Conservation (phyloP, 2,797 vertebrate genomes). For the Malurus splendens region DNA sequence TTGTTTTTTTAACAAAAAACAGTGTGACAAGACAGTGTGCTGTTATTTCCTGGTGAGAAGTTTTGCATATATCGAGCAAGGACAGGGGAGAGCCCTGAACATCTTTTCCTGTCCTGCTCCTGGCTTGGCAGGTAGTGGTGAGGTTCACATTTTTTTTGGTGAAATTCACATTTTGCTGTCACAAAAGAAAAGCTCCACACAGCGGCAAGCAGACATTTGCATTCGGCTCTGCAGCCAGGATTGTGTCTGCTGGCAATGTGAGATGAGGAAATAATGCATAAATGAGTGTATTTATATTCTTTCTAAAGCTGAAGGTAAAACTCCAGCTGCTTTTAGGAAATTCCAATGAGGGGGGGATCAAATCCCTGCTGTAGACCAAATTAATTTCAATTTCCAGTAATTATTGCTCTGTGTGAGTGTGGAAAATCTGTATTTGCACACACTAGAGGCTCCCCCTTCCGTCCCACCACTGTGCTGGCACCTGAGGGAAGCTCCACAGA, state of each 20-base stretch:
- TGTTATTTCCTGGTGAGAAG: not conserved
- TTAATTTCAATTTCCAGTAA: not conserved
- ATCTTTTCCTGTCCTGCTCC: not conserved
- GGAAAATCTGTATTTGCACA: not conserved
- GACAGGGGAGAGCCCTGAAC: not conserved
- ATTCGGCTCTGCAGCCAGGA: not conserved
- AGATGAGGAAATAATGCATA: not conserved
- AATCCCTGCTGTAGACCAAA: not conserved
- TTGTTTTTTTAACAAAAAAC: slow-evolving; percentile 35
- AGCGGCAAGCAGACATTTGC: not conserved
- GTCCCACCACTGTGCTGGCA: not conserved
- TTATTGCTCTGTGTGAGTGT: not conserved
- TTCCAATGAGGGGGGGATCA: not conserved
- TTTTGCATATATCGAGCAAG: slow-evolving; percentile 37
- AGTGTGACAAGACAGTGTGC: not conserved
- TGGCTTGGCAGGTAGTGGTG: not conserved
- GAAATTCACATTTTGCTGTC: not conserved
- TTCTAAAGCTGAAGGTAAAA: not conserved
- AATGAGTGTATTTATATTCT: not conserved
- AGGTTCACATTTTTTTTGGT: not conserved
- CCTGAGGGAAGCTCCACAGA: not conserved
- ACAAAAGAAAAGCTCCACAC: not conserved
- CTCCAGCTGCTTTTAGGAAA: slow-evolving; percentile 4
- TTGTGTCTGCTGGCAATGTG: not conserved
- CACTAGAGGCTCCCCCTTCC: not conserved